These are phyloP conservation scores for Pipa parva DNA, from an alignment of 2,113 vertebrate species.

Conservation along the genomic window DNA sequence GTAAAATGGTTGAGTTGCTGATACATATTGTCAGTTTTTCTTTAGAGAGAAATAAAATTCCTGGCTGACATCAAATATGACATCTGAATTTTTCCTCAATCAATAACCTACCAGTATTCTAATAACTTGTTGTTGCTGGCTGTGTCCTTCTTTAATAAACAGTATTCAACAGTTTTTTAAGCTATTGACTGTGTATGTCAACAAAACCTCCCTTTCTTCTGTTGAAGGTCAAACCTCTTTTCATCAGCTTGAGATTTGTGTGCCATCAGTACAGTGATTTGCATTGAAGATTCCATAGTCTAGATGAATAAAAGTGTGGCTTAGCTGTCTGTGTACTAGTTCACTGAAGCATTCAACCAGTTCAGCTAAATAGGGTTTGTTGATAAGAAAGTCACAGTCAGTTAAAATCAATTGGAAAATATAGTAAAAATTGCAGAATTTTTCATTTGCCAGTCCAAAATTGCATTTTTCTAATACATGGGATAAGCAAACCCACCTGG, in stretches of 20 bases:
- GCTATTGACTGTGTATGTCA: background rate
- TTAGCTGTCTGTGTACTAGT: background rate
- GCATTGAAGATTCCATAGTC: background rate
- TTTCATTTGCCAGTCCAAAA: no score
- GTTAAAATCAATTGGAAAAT: background rate
- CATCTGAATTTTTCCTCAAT: background rate
- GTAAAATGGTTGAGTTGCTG: background rate
- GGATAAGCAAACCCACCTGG: no score
- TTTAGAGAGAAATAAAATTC: background rate
- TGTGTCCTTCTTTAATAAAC: background rate
- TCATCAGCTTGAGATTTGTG: background rate
- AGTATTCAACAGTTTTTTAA: background rate
- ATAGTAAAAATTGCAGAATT: background rate
- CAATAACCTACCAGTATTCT: background rate
- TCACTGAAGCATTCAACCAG: background rate
- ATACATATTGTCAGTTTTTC: background rate
- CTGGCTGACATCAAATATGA: background rate
- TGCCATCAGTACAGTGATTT: background rate
- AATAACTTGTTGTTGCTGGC: background rate
- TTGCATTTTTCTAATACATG: no score
- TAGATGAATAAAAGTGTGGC: background rate
- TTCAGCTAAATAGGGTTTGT: background rate
- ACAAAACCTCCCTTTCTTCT: background rate
- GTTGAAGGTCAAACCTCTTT: background rate
- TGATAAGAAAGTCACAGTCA: slow-evolving; percentile 2